phyloP scores from a whole-genome alignment of 2,797 vertebrate genomes.

The Ciconia nigra region DNA sequence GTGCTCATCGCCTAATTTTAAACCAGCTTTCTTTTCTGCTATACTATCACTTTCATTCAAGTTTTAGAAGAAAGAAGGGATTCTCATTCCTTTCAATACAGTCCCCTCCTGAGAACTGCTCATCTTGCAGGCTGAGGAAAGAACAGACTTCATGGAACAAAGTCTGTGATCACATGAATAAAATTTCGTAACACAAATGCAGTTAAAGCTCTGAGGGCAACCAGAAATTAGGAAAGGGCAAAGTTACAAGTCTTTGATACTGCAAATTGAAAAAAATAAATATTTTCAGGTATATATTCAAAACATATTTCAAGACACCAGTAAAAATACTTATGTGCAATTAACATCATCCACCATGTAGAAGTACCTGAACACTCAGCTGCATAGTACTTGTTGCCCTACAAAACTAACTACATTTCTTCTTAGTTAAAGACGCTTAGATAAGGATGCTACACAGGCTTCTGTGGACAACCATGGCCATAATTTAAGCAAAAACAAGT shows the following conservation, averaged over 20 bases:
- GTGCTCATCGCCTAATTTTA: conserved; percentile 10
- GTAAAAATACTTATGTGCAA: neutral
- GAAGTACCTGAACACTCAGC: neutral
- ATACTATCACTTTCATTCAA: conserved; percentile 37
- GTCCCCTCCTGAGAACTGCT: neutral
- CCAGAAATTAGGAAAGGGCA: neutral
- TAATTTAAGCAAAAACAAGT: neutral
- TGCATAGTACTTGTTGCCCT: neutral
- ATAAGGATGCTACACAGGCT: neutral
- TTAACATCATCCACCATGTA: neutral
- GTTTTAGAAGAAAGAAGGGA: neutral
- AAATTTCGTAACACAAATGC: neutral
- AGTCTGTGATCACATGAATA: neutral
- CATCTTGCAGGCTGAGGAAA: neutral
- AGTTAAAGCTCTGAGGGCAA: neutral
- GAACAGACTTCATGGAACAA: neutral
- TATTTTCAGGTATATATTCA: neutral
- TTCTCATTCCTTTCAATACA: neutral
- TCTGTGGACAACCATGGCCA: neutral
- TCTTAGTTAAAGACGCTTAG: neutral
- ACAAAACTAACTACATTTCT: neutral
- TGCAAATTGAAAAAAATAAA: neutral
- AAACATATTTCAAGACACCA: neutral
- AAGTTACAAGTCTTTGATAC: neutral
- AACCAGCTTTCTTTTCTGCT: conserved; percentile 43